phyloP scores from a whole-genome alignment of 2,888 invertebrate species.

The Auanema freiburgensis region DNA sequence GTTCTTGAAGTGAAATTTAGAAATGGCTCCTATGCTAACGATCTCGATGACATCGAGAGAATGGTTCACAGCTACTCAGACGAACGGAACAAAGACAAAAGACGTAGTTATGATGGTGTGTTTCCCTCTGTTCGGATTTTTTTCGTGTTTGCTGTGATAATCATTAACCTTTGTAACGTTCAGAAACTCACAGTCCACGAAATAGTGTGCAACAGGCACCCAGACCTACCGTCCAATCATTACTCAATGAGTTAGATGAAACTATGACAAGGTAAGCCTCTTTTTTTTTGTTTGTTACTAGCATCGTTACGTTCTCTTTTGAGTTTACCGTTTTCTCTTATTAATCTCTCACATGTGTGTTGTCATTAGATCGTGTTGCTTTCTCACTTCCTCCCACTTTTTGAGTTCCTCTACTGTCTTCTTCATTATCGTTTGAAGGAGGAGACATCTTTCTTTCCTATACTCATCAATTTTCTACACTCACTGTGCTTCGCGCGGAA shows the following conservation, averaged over 20 bases:
- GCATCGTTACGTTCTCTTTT: neutral
- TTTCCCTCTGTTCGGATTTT: conserved; percentile 2
- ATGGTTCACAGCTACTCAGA: conserved; percentile 28
- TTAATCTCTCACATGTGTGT: neutral
- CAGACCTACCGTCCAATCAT: conserved; percentile 20
- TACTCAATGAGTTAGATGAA: conserved; percentile 22
- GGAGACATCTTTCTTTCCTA: no score
- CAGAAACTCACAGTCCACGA: conserved; percentile 8
- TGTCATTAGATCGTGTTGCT: neutral
- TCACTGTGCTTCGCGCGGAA: neutral
- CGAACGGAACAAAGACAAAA: conserved; percentile 16
- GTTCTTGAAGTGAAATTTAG: neutral
- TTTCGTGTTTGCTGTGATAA: neutral
- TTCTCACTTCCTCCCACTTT: conserved; percentile 1
- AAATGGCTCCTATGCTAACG: conserved; percentile 6
- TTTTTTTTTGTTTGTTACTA: neutral
- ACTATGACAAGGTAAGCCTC: neutral
- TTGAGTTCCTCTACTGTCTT: neutral
- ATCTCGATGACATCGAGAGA: conserved; percentile 26
- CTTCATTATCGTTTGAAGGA: neutral
- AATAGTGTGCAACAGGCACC: neutral
- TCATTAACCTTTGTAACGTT: neutral
- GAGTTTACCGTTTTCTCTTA: neutral
- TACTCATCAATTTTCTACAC: no score
- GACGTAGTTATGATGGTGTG: conserved; percentile 23